phyloP scores from a whole-genome alignment of 2,888 invertebrate species.

The Pediacus dermestoides region DNA sequence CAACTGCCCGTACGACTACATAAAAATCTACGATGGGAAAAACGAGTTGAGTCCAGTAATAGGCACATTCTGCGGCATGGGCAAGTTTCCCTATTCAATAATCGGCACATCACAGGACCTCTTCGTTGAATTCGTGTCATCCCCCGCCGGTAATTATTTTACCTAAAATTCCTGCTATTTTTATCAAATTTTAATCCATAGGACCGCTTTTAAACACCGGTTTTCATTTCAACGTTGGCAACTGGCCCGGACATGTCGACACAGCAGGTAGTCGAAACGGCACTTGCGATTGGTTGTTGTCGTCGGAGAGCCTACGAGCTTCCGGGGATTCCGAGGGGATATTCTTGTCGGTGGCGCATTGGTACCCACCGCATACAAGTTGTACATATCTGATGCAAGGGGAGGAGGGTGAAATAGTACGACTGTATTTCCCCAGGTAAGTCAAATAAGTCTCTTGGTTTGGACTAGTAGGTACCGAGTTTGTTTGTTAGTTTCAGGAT shows the following conservation, averaged over 20 bases:
- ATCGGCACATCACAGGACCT: conserved; percentile 87
- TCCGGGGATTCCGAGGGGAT: conserved; percentile 83
- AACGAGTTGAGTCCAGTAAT: conserved; percentile 83
- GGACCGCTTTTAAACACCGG: conserved; percentile 87
- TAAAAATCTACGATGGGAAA: conserved; percentile 85
- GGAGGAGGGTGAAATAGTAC: conserved; percentile 78
- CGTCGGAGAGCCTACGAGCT: conserved; percentile 73
- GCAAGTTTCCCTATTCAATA: conserved; percentile 90
- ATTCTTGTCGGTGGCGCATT: conserved; percentile 86
- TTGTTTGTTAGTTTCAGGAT: conserved; percentile 69
- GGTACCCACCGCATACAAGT: conserved; percentile 91
- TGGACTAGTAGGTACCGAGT: conserved; percentile 1
- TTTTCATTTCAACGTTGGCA: conserved; percentile 92
- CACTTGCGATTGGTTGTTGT: conserved; percentile 84
- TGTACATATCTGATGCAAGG: conserved; percentile 90
- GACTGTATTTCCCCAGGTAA: conserved; percentile 85
- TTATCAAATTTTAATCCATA: conserved; percentile 34
- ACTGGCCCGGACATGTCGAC: conserved; percentile 90
- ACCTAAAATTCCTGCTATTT: not conserved
- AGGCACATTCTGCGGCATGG: conserved; percentile 89
- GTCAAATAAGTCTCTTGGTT: conserved; percentile 21
- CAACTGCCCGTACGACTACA: conserved; percentile 87
- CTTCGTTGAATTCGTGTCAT: conserved; percentile 85
- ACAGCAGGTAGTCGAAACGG: conserved; percentile 83
- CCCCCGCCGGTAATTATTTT: conserved; percentile 66